phyloP scores from a whole-genome alignment of 2,113 vertebrate genomes.

The Nycticorax nycticorax region DNA sequence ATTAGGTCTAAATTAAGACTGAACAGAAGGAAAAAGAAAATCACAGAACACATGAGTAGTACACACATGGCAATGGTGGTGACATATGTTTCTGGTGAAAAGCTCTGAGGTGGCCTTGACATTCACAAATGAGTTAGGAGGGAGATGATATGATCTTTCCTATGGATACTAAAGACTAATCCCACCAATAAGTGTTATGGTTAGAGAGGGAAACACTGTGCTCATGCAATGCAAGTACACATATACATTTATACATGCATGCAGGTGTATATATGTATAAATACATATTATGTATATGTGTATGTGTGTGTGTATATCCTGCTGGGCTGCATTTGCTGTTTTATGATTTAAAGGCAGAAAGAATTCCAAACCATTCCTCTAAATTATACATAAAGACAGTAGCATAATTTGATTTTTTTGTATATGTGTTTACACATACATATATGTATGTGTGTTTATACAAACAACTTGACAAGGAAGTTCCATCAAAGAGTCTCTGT shows the following conservation, averaged over 20 bases:
- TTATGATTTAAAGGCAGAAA: background rate
- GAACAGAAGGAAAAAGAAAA: background rate
- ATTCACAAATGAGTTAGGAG: background rate
- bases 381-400: background rate
- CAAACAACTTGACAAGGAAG: rapidly evolving
- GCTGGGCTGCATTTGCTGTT: background rate
- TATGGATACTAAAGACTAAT: background rate
- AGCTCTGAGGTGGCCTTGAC: background rate
- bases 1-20: background rate
- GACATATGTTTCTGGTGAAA: background rate
- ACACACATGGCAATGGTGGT: background rate
- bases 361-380: background rate
- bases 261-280: too few relatives aligned
- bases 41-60: background rate
- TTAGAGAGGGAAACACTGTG: background rate
- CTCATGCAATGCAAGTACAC: background rate
- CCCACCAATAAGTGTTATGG: background rate
- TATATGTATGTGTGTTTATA: background rate
- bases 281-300: background rate
- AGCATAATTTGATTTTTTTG: rapidly evolving
- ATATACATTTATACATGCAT: rapidly evolving
- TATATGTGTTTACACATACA: background rate
- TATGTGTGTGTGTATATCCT: too few relatives aligned
- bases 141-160: background rate
- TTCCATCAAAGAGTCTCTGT: background rate